Evolutionary conservation across 2,888 invertebrate species (phyloP), one percentile per base, ranked within the genome.

Genomic region (Tinea pellionella): DNA sequence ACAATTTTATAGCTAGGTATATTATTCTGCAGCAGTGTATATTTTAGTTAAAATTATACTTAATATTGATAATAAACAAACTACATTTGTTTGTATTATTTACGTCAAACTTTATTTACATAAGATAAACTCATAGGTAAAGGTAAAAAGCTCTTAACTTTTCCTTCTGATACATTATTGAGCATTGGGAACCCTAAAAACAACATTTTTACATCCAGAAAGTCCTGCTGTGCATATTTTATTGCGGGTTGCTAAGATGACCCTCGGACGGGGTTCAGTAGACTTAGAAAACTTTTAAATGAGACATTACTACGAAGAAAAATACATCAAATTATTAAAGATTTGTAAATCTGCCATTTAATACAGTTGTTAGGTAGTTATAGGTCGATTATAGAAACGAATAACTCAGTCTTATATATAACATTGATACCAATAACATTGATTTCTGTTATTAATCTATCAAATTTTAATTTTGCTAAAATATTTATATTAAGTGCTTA

Each of bases 141-240:
- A 53, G 53, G 24, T 53, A 53, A 53, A 32, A 69, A 73, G 75
- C 81, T 80, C 81, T 84, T 82, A 84, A 80, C 77, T 66, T 78
- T 69, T 75, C 77, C 76, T 79, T 76, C 74, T 72, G 75, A 78
- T 85, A 85, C 80, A 84, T 84, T 85, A 86, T 81, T 79, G 78
- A 80, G 72, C 59, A 53, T 29, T 8, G 68, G 73, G 72, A 69
- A 68, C 73, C 72, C 77, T 80, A 81, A 84, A 83, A 86, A 85
- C 81, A 87, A 85, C 85, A 81, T 86, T 86, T 85, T 86, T 85
- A 84, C 82, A 75, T 81, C 75, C 74, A 71, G 70, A 62, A 75
- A 72, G 78, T 75, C 77, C 78, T 72, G 77, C 70, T 69, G 71
- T 78, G 81, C 78, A 85, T 87, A 82, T 86, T 85, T 85, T 85